Percentiles rank a stretch among this genome's conserved stretches.
These are phyloP conservation scores for Babylonia areolata DNA, from an alignment of 1,140 invertebrate genomes.

Conservation along the genomic window DNA sequence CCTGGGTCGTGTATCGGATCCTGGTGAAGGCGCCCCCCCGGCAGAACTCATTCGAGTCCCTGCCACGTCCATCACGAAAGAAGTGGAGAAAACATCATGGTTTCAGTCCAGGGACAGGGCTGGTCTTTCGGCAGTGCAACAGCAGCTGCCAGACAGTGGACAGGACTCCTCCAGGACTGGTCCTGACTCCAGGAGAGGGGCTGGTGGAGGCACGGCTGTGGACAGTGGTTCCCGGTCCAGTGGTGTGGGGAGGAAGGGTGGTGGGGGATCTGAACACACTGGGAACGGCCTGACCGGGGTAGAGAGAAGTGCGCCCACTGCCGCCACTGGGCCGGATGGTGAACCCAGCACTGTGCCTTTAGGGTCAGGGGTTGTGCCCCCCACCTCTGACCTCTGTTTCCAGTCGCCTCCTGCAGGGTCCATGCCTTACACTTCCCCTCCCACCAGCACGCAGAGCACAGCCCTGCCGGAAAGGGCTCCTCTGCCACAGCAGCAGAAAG, in stretches of 20 bases:
- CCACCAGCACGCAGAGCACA: background rate
- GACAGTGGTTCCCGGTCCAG: background rate
- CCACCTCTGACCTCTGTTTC: background rate
- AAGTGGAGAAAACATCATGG: conserved; percentile 17
- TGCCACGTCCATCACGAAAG: conserved; percentile 29
- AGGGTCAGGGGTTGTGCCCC: background rate
- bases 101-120: background rate
- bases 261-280: background rate
- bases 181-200: background rate
- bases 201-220: background rate
- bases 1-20: background rate
- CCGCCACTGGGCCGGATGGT: background rate
- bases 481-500: background rate
- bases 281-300: background rate
- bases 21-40: background rate
- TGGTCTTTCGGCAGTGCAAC: background rate
- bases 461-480: background rate
- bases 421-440: background rate
- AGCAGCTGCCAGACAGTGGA: background rate
- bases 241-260: too few species aligned
- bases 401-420: background rate
- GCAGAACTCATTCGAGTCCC: conserved; percentile 26
- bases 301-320: background rate
- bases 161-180: background rate
- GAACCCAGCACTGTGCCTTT: background rate